These are phyloP conservation scores for Apantesis nais DNA, from an alignment of 2,888 invertebrate species.

Conservation along the genomic window DNA sequence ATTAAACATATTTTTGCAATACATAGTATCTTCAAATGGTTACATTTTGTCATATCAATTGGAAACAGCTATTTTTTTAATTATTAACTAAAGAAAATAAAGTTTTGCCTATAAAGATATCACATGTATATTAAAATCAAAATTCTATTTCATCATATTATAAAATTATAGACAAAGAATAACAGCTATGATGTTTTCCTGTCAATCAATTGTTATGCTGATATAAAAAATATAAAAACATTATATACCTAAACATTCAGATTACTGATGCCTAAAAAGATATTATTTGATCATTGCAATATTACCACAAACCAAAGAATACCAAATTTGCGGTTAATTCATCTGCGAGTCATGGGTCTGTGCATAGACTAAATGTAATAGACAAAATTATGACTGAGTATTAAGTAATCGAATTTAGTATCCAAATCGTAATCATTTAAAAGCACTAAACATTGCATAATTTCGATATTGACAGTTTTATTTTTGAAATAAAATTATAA, in stretches of 20 bases:
- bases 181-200: not conserved
- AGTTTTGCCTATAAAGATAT: no score
- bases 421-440: constrained; percentile 1
- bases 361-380: no score
- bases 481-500: constrained; percentile 7
- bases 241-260: no score
- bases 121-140: no score
- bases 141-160: no score
- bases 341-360: not conserved
- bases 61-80: not conserved
- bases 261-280: no score
- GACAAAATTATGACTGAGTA: no score
- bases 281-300: no score
- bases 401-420: not conserved
- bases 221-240: no score
- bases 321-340: not conserved
- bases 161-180: no score
- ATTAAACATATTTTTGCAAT: constrained; percentile 22
- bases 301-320: not conserved
- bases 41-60: not conserved
- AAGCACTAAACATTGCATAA: constrained; percentile 20
- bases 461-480: constrained; percentile 33
- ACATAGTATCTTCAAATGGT: constrained; percentile 17
- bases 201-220: no score
- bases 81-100: no score